phyloP scores from a whole-genome alignment of 2,888 invertebrate species.

The Hirtodrosophila trivittata region DNA sequence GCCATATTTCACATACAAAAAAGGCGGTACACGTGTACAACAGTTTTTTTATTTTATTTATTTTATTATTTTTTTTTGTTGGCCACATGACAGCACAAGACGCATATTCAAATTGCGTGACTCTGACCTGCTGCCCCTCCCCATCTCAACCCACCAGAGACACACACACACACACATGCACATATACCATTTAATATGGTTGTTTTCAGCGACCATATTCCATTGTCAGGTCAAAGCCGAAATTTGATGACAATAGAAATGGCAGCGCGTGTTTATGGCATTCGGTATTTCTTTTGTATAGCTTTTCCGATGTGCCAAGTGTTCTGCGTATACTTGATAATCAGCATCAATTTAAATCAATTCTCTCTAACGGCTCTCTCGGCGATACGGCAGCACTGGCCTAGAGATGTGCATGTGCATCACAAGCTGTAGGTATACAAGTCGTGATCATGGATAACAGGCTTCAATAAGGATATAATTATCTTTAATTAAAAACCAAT shows the following conservation, averaged over 20 bases:
- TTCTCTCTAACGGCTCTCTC: slow-evolving; percentile 51
- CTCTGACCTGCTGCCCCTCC: slow-evolving; percentile 16
- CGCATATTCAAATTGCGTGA: slow-evolving; percentile 68
- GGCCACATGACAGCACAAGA: slow-evolving; percentile 48
- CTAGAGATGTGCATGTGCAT: neutral
- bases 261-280: slow-evolving; percentile 38
- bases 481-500: no score
- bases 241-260: slow-evolving; percentile 37
- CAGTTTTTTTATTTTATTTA: slow-evolving; percentile 1
- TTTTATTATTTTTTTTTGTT: slow-evolving; percentile 21
- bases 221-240: slow-evolving; percentile 48
- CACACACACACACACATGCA: neutral
- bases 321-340: slow-evolving; percentile 58
- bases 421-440: neutral
- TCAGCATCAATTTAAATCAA: slow-evolving; percentile 67
- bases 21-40: slow-evolving; percentile 44
- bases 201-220: slow-evolving; percentile 15
- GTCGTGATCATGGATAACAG: neutral
- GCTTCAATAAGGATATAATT: neutral
- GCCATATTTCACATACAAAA: slow-evolving; percentile 17
- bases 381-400: slow-evolving; percentile 52
- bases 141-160: neutral
- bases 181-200: no score
- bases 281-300: slow-evolving; percentile 21
- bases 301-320: slow-evolving; percentile 14